phyloP scores from a whole-genome alignment of 2,888 invertebrate genomes.

The Protonemura montana region DNA sequence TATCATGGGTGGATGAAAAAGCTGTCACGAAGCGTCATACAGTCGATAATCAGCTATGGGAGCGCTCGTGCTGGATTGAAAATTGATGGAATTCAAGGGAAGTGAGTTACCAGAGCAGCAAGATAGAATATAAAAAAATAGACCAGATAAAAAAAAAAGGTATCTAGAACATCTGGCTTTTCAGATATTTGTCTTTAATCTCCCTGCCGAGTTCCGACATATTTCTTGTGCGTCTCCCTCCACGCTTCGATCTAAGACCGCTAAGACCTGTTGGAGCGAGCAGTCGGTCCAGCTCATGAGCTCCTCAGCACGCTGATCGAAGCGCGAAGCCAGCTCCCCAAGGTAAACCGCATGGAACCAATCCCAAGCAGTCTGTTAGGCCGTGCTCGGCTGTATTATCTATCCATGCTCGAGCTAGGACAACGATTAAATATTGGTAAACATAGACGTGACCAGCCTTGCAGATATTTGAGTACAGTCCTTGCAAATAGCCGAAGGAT shows the following conservation, averaged over 20 bases:
- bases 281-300: neutral
- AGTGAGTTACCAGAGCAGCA: constrained; percentile 9
- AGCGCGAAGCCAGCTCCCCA: neutral
- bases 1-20: constrained; percentile 12
- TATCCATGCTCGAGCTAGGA: neutral
- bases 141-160: neutral
- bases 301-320: neutral
- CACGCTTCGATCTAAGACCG: neutral
- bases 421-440: constrained; percentile 32
- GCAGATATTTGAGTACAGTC: constrained; percentile 32
- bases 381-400: neutral
- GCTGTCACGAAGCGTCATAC: neutral
- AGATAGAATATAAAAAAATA: neutral
- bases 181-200: constrained; percentile 30
- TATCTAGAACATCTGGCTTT: constrained; percentile 36
- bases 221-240: constrained; percentile 7
- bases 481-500: constrained; percentile 7
- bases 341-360: constrained; percentile 29
- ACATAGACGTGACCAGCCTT: constrained; percentile 34
- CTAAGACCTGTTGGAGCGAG: neutral
- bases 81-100: constrained; percentile 23
- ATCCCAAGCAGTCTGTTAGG: constrained; percentile 22
- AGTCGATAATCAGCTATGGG: neutral
- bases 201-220: neutral
- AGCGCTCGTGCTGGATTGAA: neutral